Base-by-base conservation (phyloP, 2,888 invertebrate genomes). In the Augochlorella aurata region DNA sequence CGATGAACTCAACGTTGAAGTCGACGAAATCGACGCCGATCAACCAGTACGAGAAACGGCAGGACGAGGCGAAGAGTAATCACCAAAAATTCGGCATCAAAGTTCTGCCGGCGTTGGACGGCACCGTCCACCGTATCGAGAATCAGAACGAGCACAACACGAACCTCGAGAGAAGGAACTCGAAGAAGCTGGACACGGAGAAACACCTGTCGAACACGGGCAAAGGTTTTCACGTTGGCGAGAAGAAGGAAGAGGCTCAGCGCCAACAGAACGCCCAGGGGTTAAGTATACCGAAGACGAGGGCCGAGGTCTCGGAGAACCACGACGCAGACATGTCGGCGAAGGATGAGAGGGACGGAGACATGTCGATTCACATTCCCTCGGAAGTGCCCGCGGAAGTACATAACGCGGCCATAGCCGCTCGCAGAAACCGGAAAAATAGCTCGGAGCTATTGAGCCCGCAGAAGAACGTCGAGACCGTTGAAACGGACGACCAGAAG, bases 351-450 rank as follows among this genome's bases (percentile, higher is more conserved):
- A 96, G 87, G 95, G 95, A 88, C 94, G 94, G 84, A 94, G 95
- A 89, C 95, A 96, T 49, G 95, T 58, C 77, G 14, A 67, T 89
- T 18, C 87, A 84, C 0, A 91, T 96, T 88, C 96, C 96, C 69
- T 95, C 96, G 89, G 96, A 97, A 90, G 94, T 97, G 85, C 96
- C 97, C 5, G 95, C 95, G 79, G 96, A 96, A 85, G 96, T 97
- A 94, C 94, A 96, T 80, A 96, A 96, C 74, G 97, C 97, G 0
- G 97, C 96, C 0, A 95, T 95, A 91, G 96, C 96, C 1, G 97
- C 96, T 0, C 94, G 95, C 86, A 95, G 95, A 77, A 96, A 97
- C 86, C 94, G 97, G 69, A 96, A 95, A 91, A 95, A 95, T 87
- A 91, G 90, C 68, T 83, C 90, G 2, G 93, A 93, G 77, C 85